A percentile compares a stretch with the other conserved stretches of the same genome.
These are phyloP conservation scores for Cyrtorhinus lividipennis DNA, from an alignment of 1,140 invertebrate species.

Conservation along the genomic window DNA sequence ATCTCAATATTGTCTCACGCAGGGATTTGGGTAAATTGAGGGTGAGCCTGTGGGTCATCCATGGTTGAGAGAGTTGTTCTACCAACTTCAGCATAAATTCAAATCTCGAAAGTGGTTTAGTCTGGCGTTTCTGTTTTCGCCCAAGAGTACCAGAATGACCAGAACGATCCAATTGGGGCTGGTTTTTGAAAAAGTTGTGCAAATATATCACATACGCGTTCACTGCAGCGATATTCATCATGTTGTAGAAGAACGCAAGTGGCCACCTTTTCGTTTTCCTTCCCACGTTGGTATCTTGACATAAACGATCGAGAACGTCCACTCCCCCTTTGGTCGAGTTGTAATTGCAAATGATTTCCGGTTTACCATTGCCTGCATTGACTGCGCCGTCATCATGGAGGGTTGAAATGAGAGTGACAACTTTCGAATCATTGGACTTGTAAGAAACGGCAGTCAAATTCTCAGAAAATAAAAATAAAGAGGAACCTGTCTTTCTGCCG, in stretches of 20 bases:
- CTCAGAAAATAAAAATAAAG: slow-evolving; percentile 22
- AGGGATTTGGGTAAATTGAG: neutral
- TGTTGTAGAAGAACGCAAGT: slow-evolving; percentile 12
- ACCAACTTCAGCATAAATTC: neutral
- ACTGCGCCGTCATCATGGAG: slow-evolving; percentile 26
- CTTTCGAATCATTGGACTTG: slow-evolving; percentile 24
- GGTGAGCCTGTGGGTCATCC: neutral
- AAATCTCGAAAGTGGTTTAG: neutral
- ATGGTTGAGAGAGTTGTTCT: neutral
- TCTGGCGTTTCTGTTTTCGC: neutral
- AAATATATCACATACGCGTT: slow-evolving; percentile 6
- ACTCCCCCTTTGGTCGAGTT: slow-evolving; percentile 28
- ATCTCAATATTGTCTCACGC: neutral
- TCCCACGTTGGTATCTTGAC: neutral
- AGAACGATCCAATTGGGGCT: neutral
- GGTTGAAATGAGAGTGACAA: slow-evolving; percentile 26
- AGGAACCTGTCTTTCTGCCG: slow-evolving; percentile 21
- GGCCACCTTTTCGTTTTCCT: slow-evolving; percentile 17
- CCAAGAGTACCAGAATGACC: neutral
- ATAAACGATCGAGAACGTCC: slow-evolving; percentile 27
- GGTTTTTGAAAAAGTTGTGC: slow-evolving; percentile 7
- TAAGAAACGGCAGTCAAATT: slow-evolving; percentile 21
- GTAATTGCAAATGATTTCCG: slow-evolving; percentile 26
- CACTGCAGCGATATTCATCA: slow-evolving; percentile 2
- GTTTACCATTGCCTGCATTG: slow-evolving; percentile 22